phyloP scores from a whole-genome alignment of 2,113 vertebrate species.

The Rhabdomys dilectus region DNA sequence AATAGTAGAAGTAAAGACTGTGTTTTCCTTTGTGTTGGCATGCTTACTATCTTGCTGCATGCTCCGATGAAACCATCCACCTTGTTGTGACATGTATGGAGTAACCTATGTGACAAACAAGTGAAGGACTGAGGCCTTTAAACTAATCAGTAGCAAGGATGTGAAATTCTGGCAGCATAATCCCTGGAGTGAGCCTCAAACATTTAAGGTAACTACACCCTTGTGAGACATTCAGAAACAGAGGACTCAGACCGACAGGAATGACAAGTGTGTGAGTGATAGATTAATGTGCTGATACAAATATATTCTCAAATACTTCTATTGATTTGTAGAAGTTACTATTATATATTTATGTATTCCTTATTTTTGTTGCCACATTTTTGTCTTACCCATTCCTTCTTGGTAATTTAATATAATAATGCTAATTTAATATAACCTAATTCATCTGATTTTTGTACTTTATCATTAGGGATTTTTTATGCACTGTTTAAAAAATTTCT shows the following conservation, averaged over 20 bases:
- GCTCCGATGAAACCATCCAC: not conserved
- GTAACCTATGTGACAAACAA: not conserved
- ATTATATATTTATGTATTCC: not conserved
- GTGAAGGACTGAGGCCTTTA: not conserved
- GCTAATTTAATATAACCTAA: conserved; percentile 28
- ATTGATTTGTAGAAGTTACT: not conserved
- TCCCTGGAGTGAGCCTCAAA: not conserved
- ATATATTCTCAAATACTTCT: not conserved
- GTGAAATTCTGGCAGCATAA: not conserved
- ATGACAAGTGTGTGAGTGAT: not conserved
- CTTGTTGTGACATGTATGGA: not conserved
- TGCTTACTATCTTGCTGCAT: not conserved
- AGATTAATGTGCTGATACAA: not conserved
- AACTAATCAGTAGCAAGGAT: not conserved
- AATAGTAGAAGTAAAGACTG: not conserved
- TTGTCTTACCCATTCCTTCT: not conserved
- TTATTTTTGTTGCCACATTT: not conserved
- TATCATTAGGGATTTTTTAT: not conserved
- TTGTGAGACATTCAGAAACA: not conserved
- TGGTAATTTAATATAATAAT: conserved; percentile 21
- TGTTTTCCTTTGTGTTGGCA: not conserved
- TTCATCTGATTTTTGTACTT: not conserved
- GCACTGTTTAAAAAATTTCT: not conserved
- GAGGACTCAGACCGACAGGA: not conserved
- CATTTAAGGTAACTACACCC: not conserved